Evolutionary conservation across 2,113 vertebrate genomes (phyloP), one percentile per base, ranked within the genome.

Genomic region (Saguinus imperator): DNA sequence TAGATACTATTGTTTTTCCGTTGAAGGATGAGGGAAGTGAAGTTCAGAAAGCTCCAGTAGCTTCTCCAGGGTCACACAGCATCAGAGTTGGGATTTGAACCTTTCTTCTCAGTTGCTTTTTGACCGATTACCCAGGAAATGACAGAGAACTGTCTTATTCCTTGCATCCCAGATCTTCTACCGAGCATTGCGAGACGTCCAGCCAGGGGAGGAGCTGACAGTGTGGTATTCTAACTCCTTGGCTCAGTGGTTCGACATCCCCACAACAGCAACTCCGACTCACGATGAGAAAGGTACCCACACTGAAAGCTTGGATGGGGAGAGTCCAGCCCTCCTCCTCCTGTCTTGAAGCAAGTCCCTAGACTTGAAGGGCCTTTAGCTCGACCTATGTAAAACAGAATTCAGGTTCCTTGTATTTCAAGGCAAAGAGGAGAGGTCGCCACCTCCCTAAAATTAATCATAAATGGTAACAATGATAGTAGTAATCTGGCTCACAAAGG

Each of bases 241-340:
- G 98, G 99, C 99, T 4, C 99, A 99, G 98, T 99, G 99, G 99
- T 99, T 99, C 83, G 99, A 99, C 98, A 99, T 99, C 72, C 99
- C 99, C 8, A 99, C 99, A 27, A 99, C 99, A 4, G 99, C 99
- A 37, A 99, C 99, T 43, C 99, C 99, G 1, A 99, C 99, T 0
- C 99, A 99, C 97, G 99, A 99, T 83, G 99, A 99, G 95, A 99
- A 99, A 99, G 99, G 99, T 99, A 99, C 58, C 35, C 1, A 18
- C 29, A 16, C 20, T 4, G 6, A 43, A 70, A 35, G 37, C 0
- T 1, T 0, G 29, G 82, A 70, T 81, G 80, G 95, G 32, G 0
- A 58, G 20, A 80, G 23, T 66, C 35, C 55, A 72, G 43, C n/a
- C 8, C 12, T 68, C 2, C 11, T 1, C 35, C 32, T n/a, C 3